These are phyloP conservation scores for Gallinago stenura DNA, from an alignment of 2,797 vertebrate species.

Conservation along the genomic window DNA sequence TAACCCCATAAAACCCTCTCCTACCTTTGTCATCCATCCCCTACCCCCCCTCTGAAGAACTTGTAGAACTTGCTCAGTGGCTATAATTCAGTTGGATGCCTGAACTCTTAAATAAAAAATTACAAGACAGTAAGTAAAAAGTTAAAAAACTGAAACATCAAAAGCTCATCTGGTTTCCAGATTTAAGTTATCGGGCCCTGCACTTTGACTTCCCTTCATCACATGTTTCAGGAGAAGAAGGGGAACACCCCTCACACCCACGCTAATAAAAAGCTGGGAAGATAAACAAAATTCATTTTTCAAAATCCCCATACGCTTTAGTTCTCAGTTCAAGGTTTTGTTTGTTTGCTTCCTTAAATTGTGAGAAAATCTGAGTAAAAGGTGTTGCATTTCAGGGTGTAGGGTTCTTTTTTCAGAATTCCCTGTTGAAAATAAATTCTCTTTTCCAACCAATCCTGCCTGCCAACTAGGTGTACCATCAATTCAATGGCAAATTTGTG, in stretches of 20 bases:
- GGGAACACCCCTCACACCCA: background rate
- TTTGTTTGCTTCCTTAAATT: background rate
- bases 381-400: background rate
- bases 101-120: background rate
- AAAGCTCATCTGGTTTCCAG: background rate
- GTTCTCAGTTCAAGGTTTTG: background rate
- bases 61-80: background rate
- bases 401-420: background rate
- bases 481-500: conserved; percentile 49
- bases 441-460: background rate
- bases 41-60: background rate
- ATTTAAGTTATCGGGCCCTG: background rate
- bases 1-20: background rate
- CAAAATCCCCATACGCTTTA: background rate
- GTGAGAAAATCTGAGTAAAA: conserved; percentile 10
- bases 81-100: background rate
- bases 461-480: conserved; percentile 57
- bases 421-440: background rate
- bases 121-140: background rate
- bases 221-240: background rate
- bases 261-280: background rate
- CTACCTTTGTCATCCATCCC: background rate
- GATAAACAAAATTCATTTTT: background rate
- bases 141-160: background rate
- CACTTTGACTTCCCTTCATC: background rate